Percentiles rank a stretch among this genome's conserved stretches.
Conservation (phyloP, 2,888 invertebrate species). For the Erebia palarica region DNA sequence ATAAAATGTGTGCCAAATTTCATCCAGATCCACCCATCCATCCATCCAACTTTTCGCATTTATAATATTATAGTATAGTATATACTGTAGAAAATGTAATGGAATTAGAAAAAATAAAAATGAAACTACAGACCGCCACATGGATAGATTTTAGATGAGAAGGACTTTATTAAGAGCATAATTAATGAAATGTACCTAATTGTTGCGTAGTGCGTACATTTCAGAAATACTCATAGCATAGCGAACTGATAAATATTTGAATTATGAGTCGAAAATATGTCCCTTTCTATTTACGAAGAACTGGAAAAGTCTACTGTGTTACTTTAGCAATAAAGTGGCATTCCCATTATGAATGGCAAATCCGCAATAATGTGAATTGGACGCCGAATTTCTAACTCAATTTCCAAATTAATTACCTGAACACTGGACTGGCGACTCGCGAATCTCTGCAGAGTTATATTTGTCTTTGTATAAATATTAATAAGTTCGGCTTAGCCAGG, state of each 20-base stretch:
- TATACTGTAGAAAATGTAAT: too few relatives aligned
- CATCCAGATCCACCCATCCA: too few relatives aligned
- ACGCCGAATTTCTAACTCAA: slow-evolving; percentile 35
- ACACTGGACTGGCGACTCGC: slow-evolving; percentile 47
- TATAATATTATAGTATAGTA: too few relatives aligned
- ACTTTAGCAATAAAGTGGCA: not conserved
- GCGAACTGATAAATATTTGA: not conserved
- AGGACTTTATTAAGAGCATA: not conserved
- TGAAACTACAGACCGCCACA: too few relatives aligned
- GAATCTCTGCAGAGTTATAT: slow-evolving; percentile 45
- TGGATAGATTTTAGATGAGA: too few relatives aligned
- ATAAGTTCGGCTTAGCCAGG: slow-evolving; percentile 41
- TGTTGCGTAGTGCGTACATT: not conserved
- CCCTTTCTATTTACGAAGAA: not conserved
- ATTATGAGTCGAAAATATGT: slow-evolving; percentile 4
- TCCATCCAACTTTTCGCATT: too few relatives aligned
- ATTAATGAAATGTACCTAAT: not conserved
- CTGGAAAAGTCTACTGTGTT: not conserved
- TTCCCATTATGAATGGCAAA: slow-evolving; percentile 20
- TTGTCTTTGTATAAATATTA: slow-evolving; percentile 51
- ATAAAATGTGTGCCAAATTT: too few relatives aligned
- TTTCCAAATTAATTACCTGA: slow-evolving; percentile 55
- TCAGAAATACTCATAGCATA: not conserved
- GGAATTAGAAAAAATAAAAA: too few relatives aligned
- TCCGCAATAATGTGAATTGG: slow-evolving; percentile 17